Conservation (phyloP, 2,797 vertebrate species). For the Propithecus deckenii region DNA sequence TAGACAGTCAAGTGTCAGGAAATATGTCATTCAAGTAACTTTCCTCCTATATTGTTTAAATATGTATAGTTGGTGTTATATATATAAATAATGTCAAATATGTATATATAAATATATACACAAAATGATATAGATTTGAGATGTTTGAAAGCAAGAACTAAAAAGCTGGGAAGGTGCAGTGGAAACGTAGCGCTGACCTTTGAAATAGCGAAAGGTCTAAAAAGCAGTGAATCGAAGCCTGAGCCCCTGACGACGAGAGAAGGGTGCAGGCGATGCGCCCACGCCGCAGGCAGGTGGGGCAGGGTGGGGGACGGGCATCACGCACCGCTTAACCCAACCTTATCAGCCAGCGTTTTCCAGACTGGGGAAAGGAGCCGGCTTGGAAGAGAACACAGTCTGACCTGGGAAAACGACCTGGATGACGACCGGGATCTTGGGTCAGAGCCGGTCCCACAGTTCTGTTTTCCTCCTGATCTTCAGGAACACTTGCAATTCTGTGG, state of each 20-base stretch:
- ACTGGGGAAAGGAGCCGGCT: background rate
- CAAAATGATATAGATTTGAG: background rate
- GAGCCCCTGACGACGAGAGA: background rate
- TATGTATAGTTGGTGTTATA: background rate
- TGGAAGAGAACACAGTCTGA: background rate
- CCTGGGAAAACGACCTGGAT: too few species aligned
- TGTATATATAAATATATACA: background rate
- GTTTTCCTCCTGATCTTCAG: background rate
- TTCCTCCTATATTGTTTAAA: background rate
- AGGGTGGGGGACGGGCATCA: background rate
- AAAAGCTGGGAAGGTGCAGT: background rate
- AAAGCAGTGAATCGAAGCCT: background rate
- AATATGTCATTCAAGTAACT: background rate
- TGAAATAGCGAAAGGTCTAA: background rate
- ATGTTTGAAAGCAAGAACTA: background rate
- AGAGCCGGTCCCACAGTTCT: background rate
- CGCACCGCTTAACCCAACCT: background rate
- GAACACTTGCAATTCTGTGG: background rate
- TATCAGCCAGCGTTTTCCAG: too few species aligned
- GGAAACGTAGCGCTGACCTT: background rate
- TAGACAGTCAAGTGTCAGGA: background rate
- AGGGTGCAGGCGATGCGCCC: too few species aligned
- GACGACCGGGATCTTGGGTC: background rate
- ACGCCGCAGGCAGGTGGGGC: background rate
- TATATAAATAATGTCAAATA: background rate